Conservation (phyloP, 2,888 invertebrate genomes). For the Smittia sp. region DNA sequence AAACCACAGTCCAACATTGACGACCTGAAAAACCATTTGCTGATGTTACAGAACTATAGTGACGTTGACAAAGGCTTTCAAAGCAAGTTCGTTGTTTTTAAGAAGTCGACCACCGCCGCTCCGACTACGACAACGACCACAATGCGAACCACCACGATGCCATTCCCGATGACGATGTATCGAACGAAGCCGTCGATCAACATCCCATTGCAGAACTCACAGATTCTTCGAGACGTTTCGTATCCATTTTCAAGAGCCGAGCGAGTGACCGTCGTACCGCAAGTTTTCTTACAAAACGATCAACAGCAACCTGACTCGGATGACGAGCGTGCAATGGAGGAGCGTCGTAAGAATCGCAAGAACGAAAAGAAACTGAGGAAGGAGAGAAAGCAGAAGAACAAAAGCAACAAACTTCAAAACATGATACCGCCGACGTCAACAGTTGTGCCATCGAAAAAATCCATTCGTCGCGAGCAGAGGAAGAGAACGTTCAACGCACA, state of each 20-base stretch:
- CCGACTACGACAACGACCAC: constrained; percentile 42
- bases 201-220: constrained; percentile 38
- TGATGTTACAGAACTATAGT: constrained; percentile 53
- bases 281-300: constrained; percentile 51
- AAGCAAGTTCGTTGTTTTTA: constrained; percentile 54
- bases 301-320: constrained; percentile 46
- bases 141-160: constrained; percentile 33
- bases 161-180: constrained; percentile 35
- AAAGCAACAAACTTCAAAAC: constrained; percentile 38
- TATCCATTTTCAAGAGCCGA: constrained; percentile 32
- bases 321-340: constrained; percentile 43
- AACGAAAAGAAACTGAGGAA: constrained; percentile 42
- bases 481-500: not conserved
- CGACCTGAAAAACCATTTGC: constrained; percentile 52
- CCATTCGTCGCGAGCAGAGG: constrained; percentile 29
- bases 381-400: constrained; percentile 39
- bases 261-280: constrained; percentile 49
- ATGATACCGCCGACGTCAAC: constrained; percentile 43
- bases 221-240: constrained; percentile 35
- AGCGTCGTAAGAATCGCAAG: constrained; percentile 42
- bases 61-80: constrained; percentile 53
- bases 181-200: constrained; percentile 37
- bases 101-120: constrained; percentile 47
- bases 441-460: constrained; percentile 38
- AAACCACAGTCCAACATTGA: constrained; percentile 48